Conservation (phyloP, 1,140 invertebrate genomes). For the Nephotettix cincticeps region DNA sequence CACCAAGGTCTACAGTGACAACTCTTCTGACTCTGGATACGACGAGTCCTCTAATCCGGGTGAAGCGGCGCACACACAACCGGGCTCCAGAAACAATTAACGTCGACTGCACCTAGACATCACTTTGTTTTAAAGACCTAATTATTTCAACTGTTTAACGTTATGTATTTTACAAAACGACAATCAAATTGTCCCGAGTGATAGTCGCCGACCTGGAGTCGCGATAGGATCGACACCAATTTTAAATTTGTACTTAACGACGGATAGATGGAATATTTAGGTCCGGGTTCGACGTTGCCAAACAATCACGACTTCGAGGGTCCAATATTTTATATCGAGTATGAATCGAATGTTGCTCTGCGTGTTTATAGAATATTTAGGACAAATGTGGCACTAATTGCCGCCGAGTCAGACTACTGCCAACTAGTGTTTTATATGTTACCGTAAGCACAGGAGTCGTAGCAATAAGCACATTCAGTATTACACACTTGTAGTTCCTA, state of each 20-base stretch:
- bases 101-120: constrained; percentile 8
- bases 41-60: constrained; percentile 59
- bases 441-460: neutral
- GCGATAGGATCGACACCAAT: constrained; percentile 1
- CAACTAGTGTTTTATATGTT: constrained; percentile 11
- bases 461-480: constrained; percentile 17
- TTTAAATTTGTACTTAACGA: constrained; percentile 19
- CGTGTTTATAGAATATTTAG: neutral
- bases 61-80: constrained; percentile 7
- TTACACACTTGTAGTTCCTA: constrained; percentile 16
- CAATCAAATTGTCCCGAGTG: constrained; percentile 18
- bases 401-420: neutral
- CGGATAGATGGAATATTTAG: constrained; percentile 7
- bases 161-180: constrained; percentile 1
- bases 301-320: constrained; percentile 16
- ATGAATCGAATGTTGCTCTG: neutral
- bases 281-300: neutral
- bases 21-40: constrained; percentile 62
- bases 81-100: constrained; percentile 7
- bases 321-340: constrained; percentile 19
- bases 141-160: neutral
- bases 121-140: constrained; percentile 9
- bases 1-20: constrained; percentile 56
- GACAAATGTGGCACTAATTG: neutral
- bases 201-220: neutral